phyloP scores from a whole-genome alignment of 2,113 vertebrate genomes.

The Stercorarius parasiticus region DNA sequence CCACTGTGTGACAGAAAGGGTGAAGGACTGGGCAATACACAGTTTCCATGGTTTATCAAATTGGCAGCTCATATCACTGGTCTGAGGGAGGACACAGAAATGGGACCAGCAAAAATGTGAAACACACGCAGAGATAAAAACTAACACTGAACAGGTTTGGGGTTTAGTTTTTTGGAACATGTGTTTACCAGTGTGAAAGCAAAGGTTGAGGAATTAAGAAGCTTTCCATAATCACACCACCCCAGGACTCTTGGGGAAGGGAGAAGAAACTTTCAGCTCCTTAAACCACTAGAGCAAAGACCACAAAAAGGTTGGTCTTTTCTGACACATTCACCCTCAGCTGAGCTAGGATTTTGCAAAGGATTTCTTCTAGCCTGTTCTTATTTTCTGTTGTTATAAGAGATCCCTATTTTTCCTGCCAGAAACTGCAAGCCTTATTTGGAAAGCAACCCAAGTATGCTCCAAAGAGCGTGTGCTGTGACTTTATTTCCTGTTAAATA shows the following conservation, averaged over 20 bases:
- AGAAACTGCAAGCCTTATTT: constrained; percentile 26
- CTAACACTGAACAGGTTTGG: neutral
- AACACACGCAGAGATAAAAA: neutral
- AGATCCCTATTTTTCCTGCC: constrained; percentile 7
- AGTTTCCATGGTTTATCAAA: neutral
- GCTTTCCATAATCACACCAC: neutral
- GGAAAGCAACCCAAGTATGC: constrained; percentile 6
- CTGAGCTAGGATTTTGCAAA: constrained; percentile 22
- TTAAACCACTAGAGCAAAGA: neutral
- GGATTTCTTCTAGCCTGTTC: constrained; percentile 3
- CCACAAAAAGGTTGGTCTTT: neutral
- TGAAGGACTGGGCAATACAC: neutral
- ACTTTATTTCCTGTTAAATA: constrained; percentile 38
- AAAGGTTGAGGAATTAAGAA: neutral
- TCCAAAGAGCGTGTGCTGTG: neutral
- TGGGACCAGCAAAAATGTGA: neutral
- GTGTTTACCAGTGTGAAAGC: neutral
- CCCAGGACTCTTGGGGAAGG: neutral
- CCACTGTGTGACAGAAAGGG: neutral
- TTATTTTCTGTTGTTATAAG: constrained; percentile 14
- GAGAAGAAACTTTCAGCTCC: neutral
- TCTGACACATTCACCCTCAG: neutral
- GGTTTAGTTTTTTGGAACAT: neutral
- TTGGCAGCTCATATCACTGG: neutral
- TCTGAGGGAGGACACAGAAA: neutral